phyloP scores from a whole-genome alignment of 1,140 invertebrate genomes.

The Tetraneura akinire region DNA sequence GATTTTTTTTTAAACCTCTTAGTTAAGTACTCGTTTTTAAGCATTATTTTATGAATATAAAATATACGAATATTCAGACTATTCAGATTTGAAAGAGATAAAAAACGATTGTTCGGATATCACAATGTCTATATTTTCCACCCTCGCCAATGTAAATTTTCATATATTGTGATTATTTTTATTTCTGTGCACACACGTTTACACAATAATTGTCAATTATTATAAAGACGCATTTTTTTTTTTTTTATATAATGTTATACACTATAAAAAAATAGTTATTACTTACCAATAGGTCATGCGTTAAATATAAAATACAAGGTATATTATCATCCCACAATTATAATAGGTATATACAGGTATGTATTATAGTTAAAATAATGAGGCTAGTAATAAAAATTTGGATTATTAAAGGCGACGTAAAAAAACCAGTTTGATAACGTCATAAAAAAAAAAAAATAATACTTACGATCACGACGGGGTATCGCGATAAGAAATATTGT shows the following conservation, averaged over 20 bases:
- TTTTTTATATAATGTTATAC: too few species aligned
- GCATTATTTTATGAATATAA: too few species aligned
- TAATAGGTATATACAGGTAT: too few species aligned
- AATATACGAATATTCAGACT: too few species aligned
- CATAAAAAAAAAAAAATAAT: neutral
- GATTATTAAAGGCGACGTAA: constrained; percentile 2
- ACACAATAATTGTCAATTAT: neutral
- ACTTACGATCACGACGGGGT: neutral
- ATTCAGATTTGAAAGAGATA: too few species aligned
- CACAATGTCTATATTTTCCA: too few species aligned
- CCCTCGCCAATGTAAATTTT: too few species aligned
- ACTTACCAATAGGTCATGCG: too few species aligned
- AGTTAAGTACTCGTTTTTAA: too few species aligned
- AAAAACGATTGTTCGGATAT: too few species aligned
- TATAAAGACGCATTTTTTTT: neutral
- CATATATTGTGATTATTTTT: too few species aligned
- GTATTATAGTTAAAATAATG: constrained; percentile 12
- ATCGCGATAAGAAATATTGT: neutral
- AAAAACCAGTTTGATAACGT: constrained; percentile 32
- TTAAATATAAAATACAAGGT: neutral
- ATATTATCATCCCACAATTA: constrained; percentile 32
- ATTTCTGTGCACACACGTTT: neutral
- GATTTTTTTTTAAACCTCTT: too few species aligned
- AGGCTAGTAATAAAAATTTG: constrained; percentile 31
- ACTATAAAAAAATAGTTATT: neutral